phyloP scores from a whole-genome alignment of 2,797 vertebrate species.

The Mormyrops boulengeri region DNA sequence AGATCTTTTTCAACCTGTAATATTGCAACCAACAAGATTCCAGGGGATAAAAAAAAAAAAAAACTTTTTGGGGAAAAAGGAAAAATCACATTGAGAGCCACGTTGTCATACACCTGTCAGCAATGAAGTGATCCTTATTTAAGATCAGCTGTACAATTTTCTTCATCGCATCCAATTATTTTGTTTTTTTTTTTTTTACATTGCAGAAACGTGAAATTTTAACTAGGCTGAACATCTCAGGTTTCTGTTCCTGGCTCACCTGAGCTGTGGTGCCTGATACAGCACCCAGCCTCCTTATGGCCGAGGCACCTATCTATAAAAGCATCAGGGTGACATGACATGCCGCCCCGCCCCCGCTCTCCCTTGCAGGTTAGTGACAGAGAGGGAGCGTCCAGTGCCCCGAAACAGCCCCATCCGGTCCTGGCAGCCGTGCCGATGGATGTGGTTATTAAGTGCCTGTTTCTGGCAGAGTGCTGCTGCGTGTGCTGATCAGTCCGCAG shows the following conservation, averaged over 20 bases:
- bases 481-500: background rate
- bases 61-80: background rate
- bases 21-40: background rate
- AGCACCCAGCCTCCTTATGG: background rate
- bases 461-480: background rate
- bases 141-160: background rate
- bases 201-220: background rate
- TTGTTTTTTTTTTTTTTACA: background rate
- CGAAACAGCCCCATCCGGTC: background rate
- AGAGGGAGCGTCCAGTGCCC: background rate
- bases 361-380: background rate
- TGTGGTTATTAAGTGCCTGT: slow-evolving; percentile 3
- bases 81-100: background rate
- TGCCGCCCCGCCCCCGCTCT: background rate
- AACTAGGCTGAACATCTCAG: background rate
- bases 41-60: background rate
- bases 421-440: background rate
- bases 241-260: background rate
- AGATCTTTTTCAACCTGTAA: background rate
- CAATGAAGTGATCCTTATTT: too few species aligned
- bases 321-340: background rate
- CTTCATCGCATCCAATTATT: background rate
- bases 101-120: too few species aligned
- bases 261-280: background rate
- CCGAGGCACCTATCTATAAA: background rate